Evolutionary conservation across 1,140 invertebrate species (phyloP).

Genomic region (Caerostris extrusa): DNA sequence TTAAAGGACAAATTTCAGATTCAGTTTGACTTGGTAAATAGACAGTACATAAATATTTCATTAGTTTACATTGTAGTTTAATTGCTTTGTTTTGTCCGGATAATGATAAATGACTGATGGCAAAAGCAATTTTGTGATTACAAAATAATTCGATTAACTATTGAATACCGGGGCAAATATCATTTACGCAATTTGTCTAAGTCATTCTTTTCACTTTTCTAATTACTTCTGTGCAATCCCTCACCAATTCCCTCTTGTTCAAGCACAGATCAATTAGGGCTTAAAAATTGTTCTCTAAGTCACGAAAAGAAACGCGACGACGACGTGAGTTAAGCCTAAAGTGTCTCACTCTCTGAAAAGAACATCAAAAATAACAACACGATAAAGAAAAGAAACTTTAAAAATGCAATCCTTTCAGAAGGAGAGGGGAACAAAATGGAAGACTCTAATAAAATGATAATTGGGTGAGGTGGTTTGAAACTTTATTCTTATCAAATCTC

Average conservation of each 20-base stretch:
- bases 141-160: background rate
- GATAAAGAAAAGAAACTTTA: background rate
- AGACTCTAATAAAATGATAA: constrained; percentile 36
- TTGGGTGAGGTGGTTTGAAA: constrained; percentile 30
- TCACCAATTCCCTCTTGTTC: background rate
- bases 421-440: background rate
- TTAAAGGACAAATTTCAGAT: too few species aligned
- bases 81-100: too few species aligned
- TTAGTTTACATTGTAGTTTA: too few species aligned
- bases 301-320: constrained; percentile 18
- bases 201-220: background rate
- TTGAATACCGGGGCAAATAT: background rate
- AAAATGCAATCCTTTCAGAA: background rate
- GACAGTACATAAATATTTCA: too few species aligned
- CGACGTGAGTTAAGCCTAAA: constrained; percentile 31
- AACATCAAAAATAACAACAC: background rate
- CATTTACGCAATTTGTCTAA: background rate
- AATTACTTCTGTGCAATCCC: background rate
- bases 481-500: constrained; percentile 40
- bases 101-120: background rate
- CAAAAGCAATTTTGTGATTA: background rate
- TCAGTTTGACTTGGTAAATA: too few species aligned
- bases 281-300: background rate
- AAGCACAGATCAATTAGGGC: constrained; percentile 14
- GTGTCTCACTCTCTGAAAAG: background rate